Base-by-base conservation (phyloP, 2,888 invertebrate genomes). In the Aleiodes testaceus region DNA sequence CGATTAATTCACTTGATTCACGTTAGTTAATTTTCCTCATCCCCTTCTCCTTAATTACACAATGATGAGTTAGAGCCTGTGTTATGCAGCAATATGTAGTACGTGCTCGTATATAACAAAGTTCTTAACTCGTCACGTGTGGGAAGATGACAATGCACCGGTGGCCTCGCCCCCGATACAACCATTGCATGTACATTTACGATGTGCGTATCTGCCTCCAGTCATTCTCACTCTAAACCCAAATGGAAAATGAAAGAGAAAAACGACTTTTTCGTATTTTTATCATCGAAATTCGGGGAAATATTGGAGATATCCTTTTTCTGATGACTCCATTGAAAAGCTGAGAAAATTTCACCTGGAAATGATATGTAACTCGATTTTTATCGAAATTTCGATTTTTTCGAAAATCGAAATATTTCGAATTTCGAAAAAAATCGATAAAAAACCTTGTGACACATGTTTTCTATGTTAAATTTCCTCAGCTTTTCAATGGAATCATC, bases 71-170 rank as follows among this genome's bases (percentile, higher is more conserved):
- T 12, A 42, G 14, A 50, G 50, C 42, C 36, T 59, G 22, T n/a
- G 16, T 26, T 50, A 72, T 67, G 52, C 63, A 26, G 45, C 63
- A 64, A 68, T 67, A 68, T 68, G 53, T 47, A 45, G 64, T 67
- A 50, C 63, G 47, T 71, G 64, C 68, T 66, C 52, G 61, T 65
- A 65, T 74, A 72, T 73, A 71, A 75, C 71, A 73, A 70, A 75
- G 71, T 77, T 75, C 74, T 76, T 71, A 64, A 53, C 59, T 36
- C 49, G 64, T 77, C 74, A 77, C 72, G 80, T 79, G 82, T 82
- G 79, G 81, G 81, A 82, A 79, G 81, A 81, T 80, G 81, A 82
- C 81, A 81, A 82, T 82, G 82, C 78, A 82, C 81, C 67, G 73
- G 69, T 69, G 50, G 67, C 55, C 71, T 70, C 64, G 72, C 52